These are phyloP conservation scores for Protophormia terraenovae DNA, from an alignment of 2,888 invertebrate species.

Conservation along the genomic window DNA sequence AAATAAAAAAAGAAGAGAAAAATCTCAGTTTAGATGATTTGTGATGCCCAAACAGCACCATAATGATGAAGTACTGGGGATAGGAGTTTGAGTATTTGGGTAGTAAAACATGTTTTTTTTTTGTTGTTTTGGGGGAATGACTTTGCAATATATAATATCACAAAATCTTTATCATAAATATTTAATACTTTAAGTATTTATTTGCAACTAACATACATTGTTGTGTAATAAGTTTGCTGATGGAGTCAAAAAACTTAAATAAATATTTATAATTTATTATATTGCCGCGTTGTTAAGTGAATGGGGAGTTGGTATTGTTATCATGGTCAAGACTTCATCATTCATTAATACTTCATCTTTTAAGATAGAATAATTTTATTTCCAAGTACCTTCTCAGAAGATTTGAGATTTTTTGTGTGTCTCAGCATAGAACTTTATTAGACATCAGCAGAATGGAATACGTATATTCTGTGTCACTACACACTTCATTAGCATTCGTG, in stretches of 20 bases:
- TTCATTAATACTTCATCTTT: no score
- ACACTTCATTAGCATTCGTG: no score
- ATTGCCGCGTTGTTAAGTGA: not conserved
- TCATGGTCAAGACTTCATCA: not conserved
- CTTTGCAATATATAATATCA: conserved; percentile 29
- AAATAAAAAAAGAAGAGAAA: not conserved
- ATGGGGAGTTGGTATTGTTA: not conserved
- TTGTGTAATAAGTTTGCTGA: not conserved
- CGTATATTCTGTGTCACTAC: no score
- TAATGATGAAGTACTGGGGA: not conserved
- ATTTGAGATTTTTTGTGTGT: no score
- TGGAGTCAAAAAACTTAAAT: not conserved
- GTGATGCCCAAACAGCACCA: not conserved
- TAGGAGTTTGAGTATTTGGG: not conserved
- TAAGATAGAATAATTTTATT: no score
- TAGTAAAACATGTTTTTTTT: conserved; percentile 25
- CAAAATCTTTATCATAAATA: conserved; percentile 37
- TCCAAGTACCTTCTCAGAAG: no score
- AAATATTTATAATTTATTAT: conserved; percentile 4
- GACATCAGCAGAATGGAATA: no score
- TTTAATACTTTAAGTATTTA: conserved; percentile 51
- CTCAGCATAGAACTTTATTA: no score
- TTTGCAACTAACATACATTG: conserved; percentile 46
- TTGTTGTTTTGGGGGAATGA: not conserved
- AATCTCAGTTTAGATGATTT: not conserved